Evolutionary conservation across 2,797 vertebrate species (phyloP), one percentile per base, ranked within the genome.

Genomic region (Distichodus sexfasciatus): DNA sequence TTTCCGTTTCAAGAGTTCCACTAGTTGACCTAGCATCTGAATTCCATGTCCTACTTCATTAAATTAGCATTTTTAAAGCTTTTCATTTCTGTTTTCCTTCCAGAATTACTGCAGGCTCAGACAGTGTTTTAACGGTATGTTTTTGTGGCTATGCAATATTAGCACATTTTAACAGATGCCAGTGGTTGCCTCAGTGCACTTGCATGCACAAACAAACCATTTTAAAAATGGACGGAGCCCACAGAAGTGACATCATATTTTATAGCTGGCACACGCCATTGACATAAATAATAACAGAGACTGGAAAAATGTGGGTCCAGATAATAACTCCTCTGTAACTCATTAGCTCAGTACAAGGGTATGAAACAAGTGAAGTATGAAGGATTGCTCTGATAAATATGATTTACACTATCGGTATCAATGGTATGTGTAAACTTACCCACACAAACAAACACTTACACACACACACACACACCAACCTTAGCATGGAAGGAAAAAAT

Each of bases 151-250:
- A 43, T 6, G 44, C 26, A 29, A 66, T 23, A 40, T 51, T 61
- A 54, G 17, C 8, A 14, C 40, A 7, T 26, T 36, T 53, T 7
- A 38, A 24, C 26, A 6, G 17, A 66, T 33, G 35, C 68, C 46
- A 60, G 62, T 43, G 24, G 51, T 80, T 70, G 63, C 70, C 47
- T 73, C 41, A 61, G 67, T 59, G 40, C 11, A 3, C 61, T 55
- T 60, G 23, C 64, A 68, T 64, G 62, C 50, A 51, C 65, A 76
- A 76, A 76, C 68, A 76, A 76, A 79, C 26, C 59, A 47, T 53
- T 54, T 70, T 26, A 54, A 66, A 26, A 51, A 40, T 55, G 66
- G n/a, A 55, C 48, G 12, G 33, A 70, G n/a, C 58, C 64, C 64
- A 63, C 31, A 26, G 15, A 44, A 41, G 26, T 65, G 29, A 64